These are phyloP conservation scores for Sarcophaga peregrina DNA, from an alignment of 1,140 invertebrate species.

Conservation along the genomic window DNA sequence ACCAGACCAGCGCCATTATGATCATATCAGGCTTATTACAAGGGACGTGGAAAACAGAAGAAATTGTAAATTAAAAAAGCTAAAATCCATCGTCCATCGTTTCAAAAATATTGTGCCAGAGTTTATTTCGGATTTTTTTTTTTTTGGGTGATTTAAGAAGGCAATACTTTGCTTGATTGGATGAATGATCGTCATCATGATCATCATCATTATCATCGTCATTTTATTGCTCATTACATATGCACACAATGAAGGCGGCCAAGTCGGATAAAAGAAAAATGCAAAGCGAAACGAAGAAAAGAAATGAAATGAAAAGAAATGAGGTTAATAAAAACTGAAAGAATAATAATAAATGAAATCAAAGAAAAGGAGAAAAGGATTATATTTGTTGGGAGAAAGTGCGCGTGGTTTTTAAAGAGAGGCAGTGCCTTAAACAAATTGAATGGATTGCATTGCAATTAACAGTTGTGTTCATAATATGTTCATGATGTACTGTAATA, in stretches of 20 bases:
- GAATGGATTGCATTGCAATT: too few species aligned
- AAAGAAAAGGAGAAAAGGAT: not conserved
- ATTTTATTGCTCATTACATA: slow-evolving; percentile 11
- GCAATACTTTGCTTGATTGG: slow-evolving; percentile 11
- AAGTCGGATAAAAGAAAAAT: too few species aligned
- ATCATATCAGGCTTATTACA: not conserved
- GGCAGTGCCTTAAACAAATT: not conserved
- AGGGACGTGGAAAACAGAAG: not conserved
- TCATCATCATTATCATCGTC: not conserved
- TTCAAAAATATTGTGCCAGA: not conserved
- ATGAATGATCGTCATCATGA: not conserved
- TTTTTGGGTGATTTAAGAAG: slow-evolving; percentile 11
- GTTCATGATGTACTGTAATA: too few species aligned
- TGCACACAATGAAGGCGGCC: not conserved
- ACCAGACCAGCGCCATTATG: too few species aligned
- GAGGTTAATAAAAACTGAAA: slow-evolving; percentile 1
- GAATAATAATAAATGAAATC: not conserved
- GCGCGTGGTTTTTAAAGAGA: not conserved
- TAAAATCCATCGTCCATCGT: not conserved
- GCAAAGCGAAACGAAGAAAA: not conserved
- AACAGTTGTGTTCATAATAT: too few species aligned
- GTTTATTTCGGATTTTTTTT: not conserved
- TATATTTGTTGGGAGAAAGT: not conserved
- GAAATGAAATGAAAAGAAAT: not conserved
- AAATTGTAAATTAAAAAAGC: not conserved